phyloP scores from a whole-genome alignment of 2,888 invertebrate genomes.

The Anorthoa munda region DNA sequence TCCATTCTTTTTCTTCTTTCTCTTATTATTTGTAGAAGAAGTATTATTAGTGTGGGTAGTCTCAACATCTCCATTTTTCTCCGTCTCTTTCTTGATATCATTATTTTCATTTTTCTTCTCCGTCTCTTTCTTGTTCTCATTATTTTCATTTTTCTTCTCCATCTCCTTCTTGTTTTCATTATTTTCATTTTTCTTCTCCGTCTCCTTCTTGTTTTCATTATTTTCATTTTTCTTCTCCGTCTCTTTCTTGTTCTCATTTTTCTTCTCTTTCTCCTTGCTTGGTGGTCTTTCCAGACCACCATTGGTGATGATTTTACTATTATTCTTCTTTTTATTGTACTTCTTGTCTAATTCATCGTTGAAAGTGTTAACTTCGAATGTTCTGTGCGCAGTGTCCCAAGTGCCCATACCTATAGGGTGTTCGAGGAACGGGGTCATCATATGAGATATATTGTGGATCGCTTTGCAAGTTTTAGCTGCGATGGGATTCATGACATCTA shows the following conservation, averaged over 20 bases:
- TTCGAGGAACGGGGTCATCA: conserved; percentile 70
- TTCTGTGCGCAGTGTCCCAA: conserved; percentile 42
- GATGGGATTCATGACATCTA: conserved; percentile 58
- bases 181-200: too few species aligned
- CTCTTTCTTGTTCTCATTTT: conserved; percentile 43
- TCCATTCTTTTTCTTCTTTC: conserved; percentile 67
- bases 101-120: background rate
- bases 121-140: too few species aligned
- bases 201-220: background rate
- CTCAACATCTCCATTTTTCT: conserved; percentile 29
- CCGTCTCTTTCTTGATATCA: conserved; percentile 48
- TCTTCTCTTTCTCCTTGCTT: conserved; percentile 25
- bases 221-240: background rate
- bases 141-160: background rate
- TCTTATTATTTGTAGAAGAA: conserved; percentile 34
- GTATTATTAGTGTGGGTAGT: background rate
- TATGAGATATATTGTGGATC: conserved; percentile 73
- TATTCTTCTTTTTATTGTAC: conserved; percentile 57
- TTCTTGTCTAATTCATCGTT: conserved; percentile 66
- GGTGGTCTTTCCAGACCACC: conserved; percentile 22
- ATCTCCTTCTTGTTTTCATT: conserved; percentile 31
- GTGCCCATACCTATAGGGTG: conserved; percentile 36
- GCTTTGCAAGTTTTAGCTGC: conserved; percentile 78
- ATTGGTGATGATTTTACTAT: conserved; percentile 41
- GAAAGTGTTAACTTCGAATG: conserved; percentile 52